Conservation (phyloP, 2,888 invertebrate species). For the Sesia apiformis region DNA sequence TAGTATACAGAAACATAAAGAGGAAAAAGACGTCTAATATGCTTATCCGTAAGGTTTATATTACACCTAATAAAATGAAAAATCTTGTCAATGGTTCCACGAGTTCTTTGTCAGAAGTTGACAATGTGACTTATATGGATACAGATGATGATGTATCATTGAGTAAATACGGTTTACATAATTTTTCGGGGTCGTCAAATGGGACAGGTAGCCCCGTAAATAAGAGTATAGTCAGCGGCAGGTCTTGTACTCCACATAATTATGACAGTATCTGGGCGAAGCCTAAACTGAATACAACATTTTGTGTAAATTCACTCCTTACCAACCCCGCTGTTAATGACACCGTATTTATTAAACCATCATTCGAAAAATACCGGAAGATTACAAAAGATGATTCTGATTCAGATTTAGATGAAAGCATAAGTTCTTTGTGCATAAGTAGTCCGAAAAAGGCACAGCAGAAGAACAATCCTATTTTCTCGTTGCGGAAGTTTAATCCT, state of each 20-base stretch:
- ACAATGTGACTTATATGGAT: slow-evolving; percentile 38
- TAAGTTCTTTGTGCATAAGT: slow-evolving; percentile 68
- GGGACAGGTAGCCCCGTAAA: slow-evolving; percentile 39
- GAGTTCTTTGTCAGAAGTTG: slow-evolving; percentile 33
- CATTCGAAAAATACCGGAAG: slow-evolving; percentile 57
- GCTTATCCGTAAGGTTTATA: slow-evolving; percentile 17
- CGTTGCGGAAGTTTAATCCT: slow-evolving; percentile 65
- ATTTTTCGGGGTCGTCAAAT: slow-evolving; percentile 53
- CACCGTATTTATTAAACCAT: slow-evolving; percentile 51
- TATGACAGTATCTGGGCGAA: slow-evolving; percentile 48
- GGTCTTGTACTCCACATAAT: slow-evolving; percentile 46
- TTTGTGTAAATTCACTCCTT: slow-evolving; percentile 45
- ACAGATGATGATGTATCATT: slow-evolving; percentile 65
- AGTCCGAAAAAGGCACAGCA: slow-evolving; percentile 48
- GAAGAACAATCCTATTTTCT: slow-evolving; percentile 59
- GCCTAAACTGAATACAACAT: slow-evolving; percentile 56
- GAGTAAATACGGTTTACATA: slow-evolving; percentile 58
- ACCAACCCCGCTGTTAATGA: slow-evolving; percentile 45
- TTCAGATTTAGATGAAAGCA: slow-evolving; percentile 70
- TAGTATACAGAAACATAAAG: slow-evolving; percentile 43
- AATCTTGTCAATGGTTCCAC: slow-evolving; percentile 30
- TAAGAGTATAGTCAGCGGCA: slow-evolving; percentile 41
- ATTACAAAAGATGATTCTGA: slow-evolving; percentile 56
- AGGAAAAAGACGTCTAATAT: slow-evolving; percentile 17
- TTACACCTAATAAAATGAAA: slow-evolving; percentile 39